Conservation (phyloP, 2,888 invertebrate species). For the Mystacides longicornis region DNA sequence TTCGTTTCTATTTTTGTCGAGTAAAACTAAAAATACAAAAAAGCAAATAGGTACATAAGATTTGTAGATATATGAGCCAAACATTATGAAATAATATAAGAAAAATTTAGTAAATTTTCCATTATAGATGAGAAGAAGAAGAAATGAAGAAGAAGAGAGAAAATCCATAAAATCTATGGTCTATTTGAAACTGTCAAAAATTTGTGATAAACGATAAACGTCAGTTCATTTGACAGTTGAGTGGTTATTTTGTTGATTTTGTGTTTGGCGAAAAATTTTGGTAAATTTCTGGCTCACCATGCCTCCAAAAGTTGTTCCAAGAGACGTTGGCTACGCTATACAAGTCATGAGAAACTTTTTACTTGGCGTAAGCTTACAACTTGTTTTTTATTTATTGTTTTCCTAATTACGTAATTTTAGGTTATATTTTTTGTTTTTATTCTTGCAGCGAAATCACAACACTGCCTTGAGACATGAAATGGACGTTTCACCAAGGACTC, state of each 20-base stretch:
- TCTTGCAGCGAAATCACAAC: conserved; percentile 50
- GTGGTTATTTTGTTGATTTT: not conserved
- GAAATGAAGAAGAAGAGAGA: too few species aligned
- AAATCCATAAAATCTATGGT: too few species aligned
- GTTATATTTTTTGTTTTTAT: not conserved
- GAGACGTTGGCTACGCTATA: conserved; percentile 58
- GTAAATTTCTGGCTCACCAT: not conserved
- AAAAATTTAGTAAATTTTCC: too few species aligned
- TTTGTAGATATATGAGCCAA: too few species aligned
- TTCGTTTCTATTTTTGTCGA: too few species aligned
- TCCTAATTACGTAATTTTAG: conserved; percentile 25
- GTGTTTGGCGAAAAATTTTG: not conserved
- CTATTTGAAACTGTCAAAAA: too few species aligned
- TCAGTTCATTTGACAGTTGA: conserved; percentile 3
- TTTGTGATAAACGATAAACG: too few species aligned
- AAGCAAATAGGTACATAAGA: too few species aligned
- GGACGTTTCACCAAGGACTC: conserved; percentile 62
- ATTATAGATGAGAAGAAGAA: too few species aligned
- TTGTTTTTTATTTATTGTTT: conserved; percentile 16
- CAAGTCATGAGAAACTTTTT: conserved; percentile 57
- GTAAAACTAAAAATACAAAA: too few species aligned
- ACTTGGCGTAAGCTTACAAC: conserved; percentile 52
- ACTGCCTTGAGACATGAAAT: conserved; percentile 62
- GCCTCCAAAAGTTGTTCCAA: conserved; percentile 42
- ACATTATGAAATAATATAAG: too few species aligned